Conservation (phyloP, 1,140 invertebrate species). For the Rhysida immarginata region DNA sequence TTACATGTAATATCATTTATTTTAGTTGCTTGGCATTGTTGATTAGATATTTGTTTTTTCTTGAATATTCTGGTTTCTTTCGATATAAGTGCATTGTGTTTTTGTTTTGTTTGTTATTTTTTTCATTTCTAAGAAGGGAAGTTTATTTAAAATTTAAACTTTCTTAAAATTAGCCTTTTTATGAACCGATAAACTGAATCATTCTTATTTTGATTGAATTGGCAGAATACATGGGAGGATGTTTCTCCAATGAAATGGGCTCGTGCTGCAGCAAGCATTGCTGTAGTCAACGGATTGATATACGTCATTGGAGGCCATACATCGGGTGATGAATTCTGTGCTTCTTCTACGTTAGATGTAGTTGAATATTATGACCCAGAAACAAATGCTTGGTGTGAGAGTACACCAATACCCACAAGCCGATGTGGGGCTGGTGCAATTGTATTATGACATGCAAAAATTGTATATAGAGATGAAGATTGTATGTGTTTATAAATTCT, state of each 20-base stretch:
- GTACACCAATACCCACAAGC: constrained; percentile 56
- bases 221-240: constrained; percentile 59
- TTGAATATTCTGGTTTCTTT: no score
- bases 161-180: no score
- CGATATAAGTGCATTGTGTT: background rate
- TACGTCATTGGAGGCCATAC: constrained; percentile 59
- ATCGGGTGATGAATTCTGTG: constrained; percentile 16
- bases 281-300: constrained; percentile 59
- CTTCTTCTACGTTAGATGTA: constrained; percentile 48
- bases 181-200: no score
- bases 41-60: no score
- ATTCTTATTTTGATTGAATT: constrained; percentile 14
- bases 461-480: no score
- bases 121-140: no score
- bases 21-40: no score
- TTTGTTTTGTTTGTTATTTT: background rate
- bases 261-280: constrained; percentile 66
- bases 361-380: constrained; percentile 69
- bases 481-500: no score
- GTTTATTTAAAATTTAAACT: no score
- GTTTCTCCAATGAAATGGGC: constrained; percentile 55
- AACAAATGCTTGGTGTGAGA: constrained; percentile 56
- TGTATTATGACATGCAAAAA: constrained; percentile 40
- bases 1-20: no score
- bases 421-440: constrained; percentile 69